Percentiles rank a stretch among this genome's conserved stretches.
Conservation (phyloP, 2,113 vertebrate genomes). For the Thryonomys swinderianus region DNA sequence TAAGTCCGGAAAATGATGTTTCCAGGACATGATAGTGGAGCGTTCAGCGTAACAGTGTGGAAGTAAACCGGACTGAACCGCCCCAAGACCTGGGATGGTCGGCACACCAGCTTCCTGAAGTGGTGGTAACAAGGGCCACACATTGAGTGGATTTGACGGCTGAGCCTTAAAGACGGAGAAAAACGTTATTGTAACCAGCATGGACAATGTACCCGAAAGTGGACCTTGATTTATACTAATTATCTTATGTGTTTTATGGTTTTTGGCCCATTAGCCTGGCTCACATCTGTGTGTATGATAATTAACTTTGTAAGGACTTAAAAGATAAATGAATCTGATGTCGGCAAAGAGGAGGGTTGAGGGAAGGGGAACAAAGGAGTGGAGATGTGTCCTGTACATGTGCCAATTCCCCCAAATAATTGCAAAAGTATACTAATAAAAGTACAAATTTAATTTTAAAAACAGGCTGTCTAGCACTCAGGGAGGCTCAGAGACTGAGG, state of each 20-base stretch:
- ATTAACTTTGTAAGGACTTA: not conserved
- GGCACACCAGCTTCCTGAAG: not conserved
- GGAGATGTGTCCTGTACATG: not conserved
- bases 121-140: not conserved
- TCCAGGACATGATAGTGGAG: not conserved
- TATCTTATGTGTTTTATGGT: not conserved
- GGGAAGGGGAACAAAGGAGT: not conserved
- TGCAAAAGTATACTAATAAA: not conserved
- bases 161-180: not conserved
- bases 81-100: not conserved
- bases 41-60: not conserved
- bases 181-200: not conserved
- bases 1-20: not conserved
- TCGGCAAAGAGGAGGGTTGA: not conserved
- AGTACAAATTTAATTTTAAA: no score
- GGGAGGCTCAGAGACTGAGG: not conserved
- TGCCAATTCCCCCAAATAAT: not conserved
- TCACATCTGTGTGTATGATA: not conserved
- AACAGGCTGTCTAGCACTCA: not conserved
- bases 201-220: not conserved
- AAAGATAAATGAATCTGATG: not conserved
- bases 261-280: not conserved
- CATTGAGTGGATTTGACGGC: not conserved
- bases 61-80: not conserved
- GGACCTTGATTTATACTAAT: not conserved